These are phyloP conservation scores for Mylabris sibirica DNA, from an alignment of 2,888 invertebrate species.

Conservation along the genomic window DNA sequence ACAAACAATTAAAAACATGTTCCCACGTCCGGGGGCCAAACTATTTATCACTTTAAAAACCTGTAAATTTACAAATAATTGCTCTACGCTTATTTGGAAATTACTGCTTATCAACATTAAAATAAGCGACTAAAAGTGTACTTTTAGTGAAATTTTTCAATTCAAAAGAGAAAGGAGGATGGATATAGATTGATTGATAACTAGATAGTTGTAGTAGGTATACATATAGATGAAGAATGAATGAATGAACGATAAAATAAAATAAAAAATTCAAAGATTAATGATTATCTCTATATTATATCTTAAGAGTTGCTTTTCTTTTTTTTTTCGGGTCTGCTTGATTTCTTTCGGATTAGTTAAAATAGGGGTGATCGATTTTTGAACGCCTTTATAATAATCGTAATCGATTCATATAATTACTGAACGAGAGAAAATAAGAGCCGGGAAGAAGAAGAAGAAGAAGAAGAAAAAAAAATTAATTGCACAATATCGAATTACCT, in stretches of 20 bases:
- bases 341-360: neutral
- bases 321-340: neutral
- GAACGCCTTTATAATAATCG: neutral
- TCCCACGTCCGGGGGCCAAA: constrained; percentile 44
- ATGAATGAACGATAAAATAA: neutral
- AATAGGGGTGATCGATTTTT: neutral
- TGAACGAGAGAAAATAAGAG: neutral
- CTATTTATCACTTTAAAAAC: constrained; percentile 43
- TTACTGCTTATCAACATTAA: neutral
- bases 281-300: constrained; percentile 5
- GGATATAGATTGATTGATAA: neutral
- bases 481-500: constrained; percentile 27
- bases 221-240: neutral
- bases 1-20: constrained; percentile 43
- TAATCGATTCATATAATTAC: neutral
- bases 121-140: neutral
- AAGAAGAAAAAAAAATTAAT: constrained; percentile 25
- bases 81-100: constrained; percentile 24
- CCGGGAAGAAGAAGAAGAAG: neutral
- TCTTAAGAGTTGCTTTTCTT: neutral
- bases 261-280: neutral
- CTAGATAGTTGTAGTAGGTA: no score
- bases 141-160: neutral
- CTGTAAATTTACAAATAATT: constrained; percentile 49
- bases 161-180: neutral